Conservation (phyloP, 2,113 vertebrate species). For the Melanostigma gelatinosum region DNA sequence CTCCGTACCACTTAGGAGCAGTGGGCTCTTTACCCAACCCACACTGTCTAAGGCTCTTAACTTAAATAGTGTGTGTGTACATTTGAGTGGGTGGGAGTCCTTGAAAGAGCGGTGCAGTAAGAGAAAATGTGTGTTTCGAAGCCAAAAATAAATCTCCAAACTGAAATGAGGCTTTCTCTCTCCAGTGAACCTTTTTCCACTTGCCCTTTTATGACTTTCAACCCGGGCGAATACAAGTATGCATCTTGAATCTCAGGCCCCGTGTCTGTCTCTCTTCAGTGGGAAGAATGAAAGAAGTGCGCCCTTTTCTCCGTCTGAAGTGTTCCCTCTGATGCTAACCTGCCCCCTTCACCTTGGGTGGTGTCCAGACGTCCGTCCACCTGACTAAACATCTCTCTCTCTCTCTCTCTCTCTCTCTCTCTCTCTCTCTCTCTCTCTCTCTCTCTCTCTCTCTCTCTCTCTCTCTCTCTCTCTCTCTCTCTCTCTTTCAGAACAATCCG, state of each 20-base stretch:
- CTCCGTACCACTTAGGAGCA: constrained; percentile 9
- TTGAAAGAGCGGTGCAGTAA: not conserved
- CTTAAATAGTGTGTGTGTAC: not conserved
- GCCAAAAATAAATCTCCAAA: not conserved
- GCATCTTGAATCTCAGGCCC: constrained; percentile 26
- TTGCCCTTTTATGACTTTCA: constrained; percentile 33
- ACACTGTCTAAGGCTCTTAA: too few relatives aligned
- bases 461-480: too few relatives aligned
- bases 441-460: not conserved
- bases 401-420: not conserved
- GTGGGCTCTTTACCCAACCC: not conserved
- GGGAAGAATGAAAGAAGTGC: constrained; percentile 28
- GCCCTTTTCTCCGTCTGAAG: not conserved
- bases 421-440: not conserved
- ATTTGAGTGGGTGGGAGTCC: not conserved
- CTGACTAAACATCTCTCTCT: constrained; percentile 35
- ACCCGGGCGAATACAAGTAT: not conserved
- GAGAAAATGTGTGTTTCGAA: not conserved
- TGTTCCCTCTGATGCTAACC: constrained; percentile 25
- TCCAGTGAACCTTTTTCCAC: constrained; percentile 6
- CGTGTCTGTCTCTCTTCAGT: constrained; percentile 3
- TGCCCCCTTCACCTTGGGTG: constrained; percentile 18
- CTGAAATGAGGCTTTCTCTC: not conserved
- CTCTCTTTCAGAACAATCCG: constrained; percentile 87
- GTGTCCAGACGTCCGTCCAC: constrained; percentile 57